These are phyloP conservation scores for Heterohyrax brucei DNA, from an alignment of 2,797 vertebrate species.

Conservation along the genomic window DNA sequence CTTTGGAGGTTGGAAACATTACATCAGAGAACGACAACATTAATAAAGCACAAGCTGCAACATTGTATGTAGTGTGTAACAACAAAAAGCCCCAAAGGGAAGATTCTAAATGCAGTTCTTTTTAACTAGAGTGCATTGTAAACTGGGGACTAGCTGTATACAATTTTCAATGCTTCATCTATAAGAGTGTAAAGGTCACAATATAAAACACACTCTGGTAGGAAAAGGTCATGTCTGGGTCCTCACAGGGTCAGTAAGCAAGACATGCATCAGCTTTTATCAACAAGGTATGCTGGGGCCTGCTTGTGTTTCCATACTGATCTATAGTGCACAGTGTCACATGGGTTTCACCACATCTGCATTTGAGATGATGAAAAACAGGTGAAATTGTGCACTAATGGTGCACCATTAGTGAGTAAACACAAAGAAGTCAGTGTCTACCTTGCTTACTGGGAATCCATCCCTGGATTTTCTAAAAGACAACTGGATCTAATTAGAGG, in stretches of 20 bases:
- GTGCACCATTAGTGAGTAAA: no score
- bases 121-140: background rate
- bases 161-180: background rate
- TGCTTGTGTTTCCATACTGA: no score
- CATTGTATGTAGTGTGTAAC: background rate
- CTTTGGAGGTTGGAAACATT: background rate
- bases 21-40: background rate
- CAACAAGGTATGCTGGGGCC: no score
- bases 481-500: background rate
- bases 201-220: background rate
- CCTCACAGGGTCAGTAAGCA: no score
- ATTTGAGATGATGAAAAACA: no score
- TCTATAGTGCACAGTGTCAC: no score
- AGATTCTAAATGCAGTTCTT: background rate
- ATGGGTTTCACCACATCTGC: no score
- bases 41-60: background rate
- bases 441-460: no score
- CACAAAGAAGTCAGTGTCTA: no score
- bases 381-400: no score
- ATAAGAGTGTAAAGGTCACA: slow-evolving; percentile 32
- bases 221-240: background rate
- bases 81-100: background rate
- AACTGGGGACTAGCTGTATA: background rate
- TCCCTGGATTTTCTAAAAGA: background rate
- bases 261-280: no score